Percentiles rank a stretch among this genome's conserved stretches.
These are phyloP conservation scores for Zosterops lateralis DNA, from an alignment of 2,113 vertebrate species.

Conservation along the genomic window DNA sequence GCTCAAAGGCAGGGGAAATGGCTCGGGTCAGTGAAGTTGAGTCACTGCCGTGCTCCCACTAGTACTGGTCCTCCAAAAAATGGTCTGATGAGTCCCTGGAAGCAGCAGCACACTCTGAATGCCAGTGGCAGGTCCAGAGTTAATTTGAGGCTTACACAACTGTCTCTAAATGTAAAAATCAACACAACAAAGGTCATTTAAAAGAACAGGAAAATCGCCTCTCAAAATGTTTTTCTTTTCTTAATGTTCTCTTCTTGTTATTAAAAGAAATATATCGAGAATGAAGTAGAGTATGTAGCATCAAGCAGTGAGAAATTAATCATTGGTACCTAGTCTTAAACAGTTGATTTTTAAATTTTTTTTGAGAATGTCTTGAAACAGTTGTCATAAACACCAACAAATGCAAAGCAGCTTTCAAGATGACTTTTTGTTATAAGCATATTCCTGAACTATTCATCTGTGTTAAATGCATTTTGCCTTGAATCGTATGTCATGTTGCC, in stretches of 20 bases:
- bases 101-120: not conserved
- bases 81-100: rapidly evolving
- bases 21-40: not conserved
- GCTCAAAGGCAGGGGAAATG: not conserved
- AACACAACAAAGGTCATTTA: not conserved
- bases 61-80: not conserved
- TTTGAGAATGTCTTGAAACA: slow-evolving; percentile 62
- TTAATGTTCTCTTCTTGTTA: not conserved
- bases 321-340: not conserved
- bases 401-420: slow-evolving; percentile 78
- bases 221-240: not conserved
- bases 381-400: slow-evolving; percentile 77
- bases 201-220: not conserved
- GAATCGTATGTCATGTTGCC: slow-evolving; percentile 82
- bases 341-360: slow-evolving; percentile 3
- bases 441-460: slow-evolving; percentile 82
- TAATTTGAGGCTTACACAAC: not conserved
- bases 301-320: slow-evolving; percentile 23
- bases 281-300: not conserved
- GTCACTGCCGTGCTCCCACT: not conserved
- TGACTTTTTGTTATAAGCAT: slow-evolving; percentile 79
- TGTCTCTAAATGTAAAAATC: not conserved
- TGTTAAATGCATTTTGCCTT: slow-evolving; percentile 84
- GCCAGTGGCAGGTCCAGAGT: not conserved
- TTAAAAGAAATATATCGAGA: not conserved